phyloP scores from a whole-genome alignment of 2,888 invertebrate species.

The Drosophila nr. medialis region DNA sequence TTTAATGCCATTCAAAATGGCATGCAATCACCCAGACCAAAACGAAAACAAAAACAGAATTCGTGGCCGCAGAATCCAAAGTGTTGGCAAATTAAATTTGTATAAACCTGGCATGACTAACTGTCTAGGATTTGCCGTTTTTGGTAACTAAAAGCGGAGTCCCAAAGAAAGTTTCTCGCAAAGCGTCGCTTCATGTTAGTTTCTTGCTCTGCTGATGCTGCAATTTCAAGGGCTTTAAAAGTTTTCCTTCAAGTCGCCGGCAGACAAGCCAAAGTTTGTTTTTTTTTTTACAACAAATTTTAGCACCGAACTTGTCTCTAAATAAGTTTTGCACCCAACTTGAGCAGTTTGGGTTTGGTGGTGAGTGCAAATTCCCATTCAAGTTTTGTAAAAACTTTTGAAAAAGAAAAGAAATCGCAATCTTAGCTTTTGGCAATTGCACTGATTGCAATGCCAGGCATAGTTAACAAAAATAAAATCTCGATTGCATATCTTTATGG shows the following conservation, averaged over 20 bases:
- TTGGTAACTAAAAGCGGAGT: slow-evolving; percentile 11
- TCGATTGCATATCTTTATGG: background rate
- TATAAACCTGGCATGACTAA: slow-evolving; percentile 59
- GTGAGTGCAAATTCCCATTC: slow-evolving; percentile 12
- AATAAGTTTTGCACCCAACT: slow-evolving; percentile 27
- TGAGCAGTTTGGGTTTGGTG: background rate
- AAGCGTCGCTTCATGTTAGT: slow-evolving; percentile 38
- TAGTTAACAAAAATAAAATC: background rate
- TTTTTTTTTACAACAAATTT: background rate
- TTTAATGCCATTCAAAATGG: slow-evolving; percentile 82
- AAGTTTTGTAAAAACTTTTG: slow-evolving; percentile 26
- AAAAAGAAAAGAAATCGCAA: slow-evolving; percentile 15
- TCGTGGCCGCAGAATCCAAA: slow-evolving; percentile 39
- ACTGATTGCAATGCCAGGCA: slow-evolving; percentile 45
- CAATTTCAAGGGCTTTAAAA: slow-evolving; percentile 53
- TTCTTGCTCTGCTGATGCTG: slow-evolving; percentile 22
- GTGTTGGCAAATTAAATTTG: slow-evolving; percentile 70
- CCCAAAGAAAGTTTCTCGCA: slow-evolving; percentile 14
- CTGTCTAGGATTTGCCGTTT: slow-evolving; percentile 64
- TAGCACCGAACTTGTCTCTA: slow-evolving; percentile 24
- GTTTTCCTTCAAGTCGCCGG: slow-evolving; percentile 22
- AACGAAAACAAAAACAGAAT: slow-evolving; percentile 23
- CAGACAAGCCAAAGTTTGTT: slow-evolving; percentile 17
- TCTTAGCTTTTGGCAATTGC: slow-evolving; percentile 32
- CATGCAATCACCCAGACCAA: slow-evolving; percentile 65